A percentile compares a stretch with the other conserved stretches of the same genome.
These are phyloP conservation scores for Periophthalmus modestus DNA, from an alignment of 2,113 vertebrate species.

Conservation along the genomic window DNA sequence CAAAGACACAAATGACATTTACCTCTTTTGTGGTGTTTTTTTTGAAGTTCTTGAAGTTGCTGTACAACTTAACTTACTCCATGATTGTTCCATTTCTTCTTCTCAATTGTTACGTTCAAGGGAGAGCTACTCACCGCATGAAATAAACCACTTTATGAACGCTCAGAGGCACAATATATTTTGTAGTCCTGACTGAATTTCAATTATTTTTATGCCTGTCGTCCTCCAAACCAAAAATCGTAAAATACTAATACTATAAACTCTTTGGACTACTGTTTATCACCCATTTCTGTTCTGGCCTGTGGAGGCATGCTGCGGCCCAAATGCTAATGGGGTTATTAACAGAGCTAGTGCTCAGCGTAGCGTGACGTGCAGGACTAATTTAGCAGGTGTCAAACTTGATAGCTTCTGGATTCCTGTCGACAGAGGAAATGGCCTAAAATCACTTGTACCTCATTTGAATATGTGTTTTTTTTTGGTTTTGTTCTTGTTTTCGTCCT, in stretches of 20 bases:
- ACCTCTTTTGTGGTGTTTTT: not conserved
- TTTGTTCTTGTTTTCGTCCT: not conserved
- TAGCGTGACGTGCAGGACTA: conserved; percentile 23
- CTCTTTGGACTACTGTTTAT: not conserved
- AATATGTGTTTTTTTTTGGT: not conserved
- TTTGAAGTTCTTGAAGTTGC: not conserved
- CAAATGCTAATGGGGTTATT: conserved; percentile 27
- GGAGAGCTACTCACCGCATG: not conserved
- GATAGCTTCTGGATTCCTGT: conserved; percentile 26
- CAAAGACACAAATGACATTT: not conserved
- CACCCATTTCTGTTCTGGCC: not conserved
- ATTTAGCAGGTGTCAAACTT: conserved; percentile 41
- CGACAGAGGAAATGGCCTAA: not conserved
- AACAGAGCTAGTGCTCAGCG: conserved; percentile 5
- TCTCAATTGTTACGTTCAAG: not conserved
- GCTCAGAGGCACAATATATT: conserved; percentile 4
- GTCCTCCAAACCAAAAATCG: not conserved
- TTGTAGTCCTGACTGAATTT: not conserved
- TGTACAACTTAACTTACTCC: not conserved
- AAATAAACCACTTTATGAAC: not conserved
- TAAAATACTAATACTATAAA: conserved; percentile 8
- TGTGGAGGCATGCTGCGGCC: conserved; percentile 2
- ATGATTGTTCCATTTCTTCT: not conserved
- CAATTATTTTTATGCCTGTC: not conserved
- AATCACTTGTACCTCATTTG: not conserved